Evolutionary conservation across 2,888 invertebrate species (phyloP).

Genomic region (Drosophila cognata): DNA sequence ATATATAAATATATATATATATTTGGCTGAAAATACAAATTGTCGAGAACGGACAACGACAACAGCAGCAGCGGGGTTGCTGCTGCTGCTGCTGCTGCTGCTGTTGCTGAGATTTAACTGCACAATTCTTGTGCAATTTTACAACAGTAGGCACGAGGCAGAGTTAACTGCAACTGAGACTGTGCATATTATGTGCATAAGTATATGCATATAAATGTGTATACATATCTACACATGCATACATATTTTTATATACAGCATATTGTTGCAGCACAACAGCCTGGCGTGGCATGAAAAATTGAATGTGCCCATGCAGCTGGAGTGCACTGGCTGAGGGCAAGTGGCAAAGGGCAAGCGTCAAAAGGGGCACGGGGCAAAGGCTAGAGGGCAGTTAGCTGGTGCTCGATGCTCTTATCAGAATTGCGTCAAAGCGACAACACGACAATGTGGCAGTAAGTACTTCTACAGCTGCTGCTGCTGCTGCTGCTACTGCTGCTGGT

Average conservation of each 20-base stretch:
- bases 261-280: slow-evolving; percentile 74
- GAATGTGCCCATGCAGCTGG: slow-evolving; percentile 57
- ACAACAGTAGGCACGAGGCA: slow-evolving; percentile 44
- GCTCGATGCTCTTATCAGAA: slow-evolving; percentile 30
- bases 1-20: slow-evolving; percentile 12
- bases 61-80: slow-evolving; percentile 25
- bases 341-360: background rate
- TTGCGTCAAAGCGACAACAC: slow-evolving; percentile 32
- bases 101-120: slow-evolving; percentile 51
- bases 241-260: slow-evolving; percentile 39
- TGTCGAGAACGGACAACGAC: slow-evolving; percentile 68
- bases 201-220: slow-evolving; percentile 16
- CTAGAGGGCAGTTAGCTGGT: slow-evolving; percentile 9
- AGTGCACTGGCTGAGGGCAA: slow-evolving; percentile 12
- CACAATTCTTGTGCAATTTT: slow-evolving; percentile 62
- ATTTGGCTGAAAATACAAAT: slow-evolving; percentile 64
- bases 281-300: slow-evolving; percentile 79
- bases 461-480: slow-evolving; percentile 5
- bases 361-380: background rate
- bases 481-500: background rate
- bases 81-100: slow-evolving; percentile 11
- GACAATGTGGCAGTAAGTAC: slow-evolving; percentile 25
- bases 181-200: slow-evolving; percentile 27
- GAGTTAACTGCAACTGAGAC: slow-evolving; percentile 33
- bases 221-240: slow-evolving; percentile 6